Evolutionary conservation across 2,797 vertebrate genomes (phyloP), one percentile per base, ranked within the genome.

Genomic region (Nothura maculosa): DNA sequence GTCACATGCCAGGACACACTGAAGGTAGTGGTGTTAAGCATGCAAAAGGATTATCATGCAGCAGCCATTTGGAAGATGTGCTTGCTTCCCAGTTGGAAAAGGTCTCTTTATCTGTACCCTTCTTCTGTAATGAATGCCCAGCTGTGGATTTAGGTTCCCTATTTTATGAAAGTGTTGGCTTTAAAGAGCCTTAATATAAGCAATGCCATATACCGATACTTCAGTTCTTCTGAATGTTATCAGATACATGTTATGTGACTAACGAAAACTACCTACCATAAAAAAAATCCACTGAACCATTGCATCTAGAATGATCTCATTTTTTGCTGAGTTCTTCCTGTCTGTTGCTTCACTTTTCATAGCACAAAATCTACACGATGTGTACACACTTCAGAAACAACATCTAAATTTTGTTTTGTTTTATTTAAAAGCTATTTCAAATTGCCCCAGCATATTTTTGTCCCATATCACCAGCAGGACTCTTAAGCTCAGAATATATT

Each of bases 401-500:
- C 34, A 30, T 67, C 22, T 74, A 77, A 6, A 48, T 83, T 91
- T 70, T 34, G 21, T 67, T 91, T 94, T 95, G 73, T 90, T 93
- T 96, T 95, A 92, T 91, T 95, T 94, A 93, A 93, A 87, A 94
- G 57, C 81, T 82, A 38, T 92, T 92, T 95, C 80, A 79, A 55
- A 85, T 92, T 93, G 92, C 89, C 92, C 93, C 91, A 63, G 61
- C 69, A 61, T 93, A 91, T 74, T 91, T 94, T 94, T 86, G 87
- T 95, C 85, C 92, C 52, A 32, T 92, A 96, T 88, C 90, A 93
- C 85, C 93, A 95, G 85, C 85, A 91, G 87, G 87, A 94, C 92
- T 95, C 91, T 95, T 74, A 95, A 92, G 60, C 74, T 95, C 67
- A 79, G 92, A 93, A 94, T 92, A 93, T 89, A 84, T 92, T 95